Conservation (phyloP, 1,140 invertebrate species). For the Drosophila auraria region DNA sequence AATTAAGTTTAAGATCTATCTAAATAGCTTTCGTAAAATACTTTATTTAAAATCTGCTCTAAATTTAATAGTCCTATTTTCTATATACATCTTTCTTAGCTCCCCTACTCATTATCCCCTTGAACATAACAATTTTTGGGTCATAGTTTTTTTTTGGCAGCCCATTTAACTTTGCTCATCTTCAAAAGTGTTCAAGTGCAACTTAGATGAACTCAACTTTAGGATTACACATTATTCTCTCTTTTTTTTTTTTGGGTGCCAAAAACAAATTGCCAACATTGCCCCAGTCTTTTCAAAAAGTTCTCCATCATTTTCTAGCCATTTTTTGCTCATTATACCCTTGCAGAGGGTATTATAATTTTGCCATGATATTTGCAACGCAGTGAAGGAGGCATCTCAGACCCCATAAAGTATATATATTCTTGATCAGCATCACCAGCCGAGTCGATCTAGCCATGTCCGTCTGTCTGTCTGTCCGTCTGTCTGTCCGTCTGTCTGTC, state of each 20-base stretch:
- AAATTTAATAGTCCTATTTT: background rate
- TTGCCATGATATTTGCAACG: too few relatives aligned
- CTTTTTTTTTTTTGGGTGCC: slow-evolving; percentile 10
- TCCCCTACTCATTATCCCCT: background rate
- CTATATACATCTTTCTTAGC: too few relatives aligned
- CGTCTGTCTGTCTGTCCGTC: too few relatives aligned
- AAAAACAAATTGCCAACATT: slow-evolving; percentile 35
- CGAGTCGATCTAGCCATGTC: too few relatives aligned
- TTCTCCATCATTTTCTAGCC: slow-evolving; percentile 32
- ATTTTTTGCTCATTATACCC: slow-evolving; percentile 8
- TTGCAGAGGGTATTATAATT: too few relatives aligned
- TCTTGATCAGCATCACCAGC: too few relatives aligned
- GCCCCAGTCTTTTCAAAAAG: slow-evolving; percentile 25
- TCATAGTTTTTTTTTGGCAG: slow-evolving; percentile 1
- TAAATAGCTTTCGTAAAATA: too few relatives aligned
- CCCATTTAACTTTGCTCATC: slow-evolving; percentile 42
- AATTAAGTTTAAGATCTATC: background rate
- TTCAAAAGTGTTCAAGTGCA: slow-evolving; percentile 45
- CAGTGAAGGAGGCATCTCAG: too few relatives aligned
- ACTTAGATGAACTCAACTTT: slow-evolving; percentile 51
- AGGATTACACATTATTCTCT: slow-evolving; percentile 21
- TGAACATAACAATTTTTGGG: slow-evolving; percentile 5
- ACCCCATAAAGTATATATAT: too few relatives aligned
- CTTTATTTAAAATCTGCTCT: background rate
- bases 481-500: too few relatives aligned